phyloP scores from a whole-genome alignment of 30 jellyfish, hydroid and myxozoan species.

The Hydractinia symbiolongicarpus region DNA sequence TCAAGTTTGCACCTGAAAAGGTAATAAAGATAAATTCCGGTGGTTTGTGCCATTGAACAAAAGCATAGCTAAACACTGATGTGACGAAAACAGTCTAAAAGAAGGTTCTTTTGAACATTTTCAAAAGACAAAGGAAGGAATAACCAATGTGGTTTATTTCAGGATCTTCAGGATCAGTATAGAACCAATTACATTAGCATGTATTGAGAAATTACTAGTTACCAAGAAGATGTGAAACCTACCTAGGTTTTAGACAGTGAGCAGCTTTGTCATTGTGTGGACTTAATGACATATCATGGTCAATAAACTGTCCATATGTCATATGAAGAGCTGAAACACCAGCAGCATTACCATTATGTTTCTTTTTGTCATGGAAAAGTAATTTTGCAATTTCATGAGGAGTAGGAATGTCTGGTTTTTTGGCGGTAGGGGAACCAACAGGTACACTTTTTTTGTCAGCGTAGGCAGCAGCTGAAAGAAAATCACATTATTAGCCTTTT shows the following conservation, averaged over 20 bases:
- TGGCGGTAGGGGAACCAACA: not conserved
- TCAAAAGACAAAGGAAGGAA: too few species aligned
- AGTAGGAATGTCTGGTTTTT: constrained; percentile 3
- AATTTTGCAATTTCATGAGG: not conserved
- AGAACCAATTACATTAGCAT: too few species aligned
- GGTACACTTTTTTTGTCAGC: not conserved
- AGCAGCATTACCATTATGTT: not conserved
- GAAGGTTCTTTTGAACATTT: too few species aligned
- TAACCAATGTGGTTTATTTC: too few species aligned
- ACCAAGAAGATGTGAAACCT: not conserved
- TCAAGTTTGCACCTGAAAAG: not conserved
- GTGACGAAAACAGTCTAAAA: too few species aligned
- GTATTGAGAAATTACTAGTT: not conserved
- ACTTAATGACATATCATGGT: not conserved
- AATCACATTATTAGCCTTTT: too few species aligned
- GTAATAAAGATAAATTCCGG: not conserved
- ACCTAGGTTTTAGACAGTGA: constrained; percentile 2
- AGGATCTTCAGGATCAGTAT: too few species aligned
- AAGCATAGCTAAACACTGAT: too few species aligned
- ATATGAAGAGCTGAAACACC: constrained; percentile 3
- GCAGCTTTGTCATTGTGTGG: constrained; percentile 1
- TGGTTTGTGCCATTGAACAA: too few species aligned
- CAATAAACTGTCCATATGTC: constrained; percentile 13
- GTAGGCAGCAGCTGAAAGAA: constrained; percentile 3
- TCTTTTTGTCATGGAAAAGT: not conserved